Evolutionary conservation across 1,140 invertebrate species (phyloP).

Genomic region (Zaprionus davidi): DNA sequence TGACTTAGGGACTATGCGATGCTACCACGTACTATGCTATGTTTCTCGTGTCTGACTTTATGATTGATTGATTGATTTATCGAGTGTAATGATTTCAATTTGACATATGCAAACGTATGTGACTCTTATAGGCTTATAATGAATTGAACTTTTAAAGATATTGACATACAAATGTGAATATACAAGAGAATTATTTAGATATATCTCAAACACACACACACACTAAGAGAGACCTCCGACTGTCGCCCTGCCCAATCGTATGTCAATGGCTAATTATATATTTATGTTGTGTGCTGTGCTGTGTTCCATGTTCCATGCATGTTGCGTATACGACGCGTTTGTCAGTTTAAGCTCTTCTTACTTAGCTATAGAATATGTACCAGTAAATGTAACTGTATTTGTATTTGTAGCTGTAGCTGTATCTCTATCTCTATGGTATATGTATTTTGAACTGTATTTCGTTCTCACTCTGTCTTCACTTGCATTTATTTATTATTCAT

Average conservation of each 20-base stretch:
- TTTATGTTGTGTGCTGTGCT: slow-evolving; percentile 16
- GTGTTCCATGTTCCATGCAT: slow-evolving; percentile 2
- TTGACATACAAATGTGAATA: slow-evolving; percentile 16
- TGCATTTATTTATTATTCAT: slow-evolving; percentile 67
- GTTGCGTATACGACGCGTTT: slow-evolving; percentile 29
- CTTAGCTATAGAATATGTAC: slow-evolving; percentile 24
- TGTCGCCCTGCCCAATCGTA: neutral
- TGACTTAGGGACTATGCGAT: slow-evolving; percentile 51
- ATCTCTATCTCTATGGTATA: slow-evolving; percentile 14
- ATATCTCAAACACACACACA: neutral
- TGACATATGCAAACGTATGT: slow-evolving; percentile 50
- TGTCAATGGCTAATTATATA: slow-evolving; percentile 23
- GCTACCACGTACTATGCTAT: slow-evolving; percentile 1
- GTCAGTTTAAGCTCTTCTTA: slow-evolving; percentile 26
- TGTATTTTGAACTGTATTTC: slow-evolving; percentile 29
- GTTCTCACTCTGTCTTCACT: slow-evolving; percentile 9
- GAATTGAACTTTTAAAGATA: slow-evolving; percentile 53
- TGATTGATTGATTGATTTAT: slow-evolving; percentile 67
- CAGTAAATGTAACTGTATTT: slow-evolving; percentile 28
- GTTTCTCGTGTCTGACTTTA: slow-evolving; percentile 42
- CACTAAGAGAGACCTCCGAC: neutral
- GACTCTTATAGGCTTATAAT: slow-evolving; percentile 45
- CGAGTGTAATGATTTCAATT: slow-evolving; percentile 53
- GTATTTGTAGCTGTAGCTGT: slow-evolving; percentile 28
- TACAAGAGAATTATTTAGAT: neutral